A percentile compares a stretch with the other conserved stretches of the same genome.
These are phyloP conservation scores for Turritopsis dohrnii DNA, from an alignment of 30 jellyfish, hydroid and myxozoan genomes.

Conservation along the genomic window DNA sequence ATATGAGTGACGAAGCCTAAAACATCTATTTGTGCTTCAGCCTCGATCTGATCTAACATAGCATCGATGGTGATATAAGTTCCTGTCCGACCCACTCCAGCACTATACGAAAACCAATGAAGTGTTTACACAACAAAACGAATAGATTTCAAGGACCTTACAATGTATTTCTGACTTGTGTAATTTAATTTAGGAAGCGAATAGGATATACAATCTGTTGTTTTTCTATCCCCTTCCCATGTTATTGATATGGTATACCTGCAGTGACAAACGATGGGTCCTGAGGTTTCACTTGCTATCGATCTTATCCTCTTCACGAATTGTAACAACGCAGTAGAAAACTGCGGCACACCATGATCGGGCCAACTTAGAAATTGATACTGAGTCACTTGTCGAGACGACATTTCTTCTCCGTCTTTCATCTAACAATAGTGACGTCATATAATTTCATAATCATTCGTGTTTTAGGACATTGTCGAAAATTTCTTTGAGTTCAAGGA, in stretches of 20 bases:
- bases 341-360: conserved; percentile 93
- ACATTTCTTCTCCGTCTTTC: conserved; percentile 22
- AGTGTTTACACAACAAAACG: background rate
- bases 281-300: conserved; percentile 31
- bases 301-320: conserved; percentile 53
- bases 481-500: too few species aligned
- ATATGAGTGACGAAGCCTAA: conserved; percentile 80
- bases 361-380: conserved; percentile 92
- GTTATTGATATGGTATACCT: conserved; percentile 30
- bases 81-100: conserved; percentile 99
- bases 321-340: conserved; percentile 66
- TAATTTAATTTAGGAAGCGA: too few species aligned
- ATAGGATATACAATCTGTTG: too few species aligned
- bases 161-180: background rate
- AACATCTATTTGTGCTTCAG: conserved; percentile 68
- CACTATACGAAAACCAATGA: conserved; percentile 43
- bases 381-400: conserved; percentile 66
- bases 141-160: too few species aligned
- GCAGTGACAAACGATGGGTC: conserved; percentile 89
- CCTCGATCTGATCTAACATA: conserved; percentile 57
- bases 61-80: conserved; percentile 62
- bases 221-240: too few species aligned
- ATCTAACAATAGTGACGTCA: background rate
- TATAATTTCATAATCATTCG: background rate
- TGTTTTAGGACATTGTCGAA: background rate